These are phyloP conservation scores for Oligia latruncula DNA, from an alignment of 2,888 invertebrate species.

Conservation along the genomic window DNA sequence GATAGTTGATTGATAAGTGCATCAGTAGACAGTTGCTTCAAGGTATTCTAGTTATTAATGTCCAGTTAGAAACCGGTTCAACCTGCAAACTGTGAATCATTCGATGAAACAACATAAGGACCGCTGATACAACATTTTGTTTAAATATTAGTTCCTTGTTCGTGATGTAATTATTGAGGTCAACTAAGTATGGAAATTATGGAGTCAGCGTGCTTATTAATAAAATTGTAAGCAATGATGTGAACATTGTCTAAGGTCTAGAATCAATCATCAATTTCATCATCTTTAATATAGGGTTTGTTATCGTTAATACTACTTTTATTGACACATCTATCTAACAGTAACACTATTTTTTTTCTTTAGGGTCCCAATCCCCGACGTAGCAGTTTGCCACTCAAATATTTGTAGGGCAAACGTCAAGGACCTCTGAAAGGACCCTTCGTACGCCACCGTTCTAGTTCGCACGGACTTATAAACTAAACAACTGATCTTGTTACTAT, in stretches of 20 bases:
- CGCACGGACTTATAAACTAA: conserved; percentile 60
- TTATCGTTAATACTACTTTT: neutral
- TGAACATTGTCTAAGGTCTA: conserved; percentile 6
- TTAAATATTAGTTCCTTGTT: conserved; percentile 44
- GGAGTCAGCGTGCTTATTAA: conserved; percentile 19
- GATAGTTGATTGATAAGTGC: conserved; percentile 57
- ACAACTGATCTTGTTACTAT: conserved; percentile 49
- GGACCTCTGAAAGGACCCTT: conserved; percentile 70
- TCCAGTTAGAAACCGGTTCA: conserved; percentile 51
- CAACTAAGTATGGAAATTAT: conserved; percentile 46
- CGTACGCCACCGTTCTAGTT: conserved; percentile 66
- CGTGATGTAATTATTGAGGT: conserved; percentile 42
- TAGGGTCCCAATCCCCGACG: conserved; percentile 38
- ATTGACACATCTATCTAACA: neutral
- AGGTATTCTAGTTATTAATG: conserved; percentile 56
- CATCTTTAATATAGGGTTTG: neutral
- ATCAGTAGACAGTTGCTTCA: conserved; percentile 53
- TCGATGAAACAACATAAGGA: neutral
- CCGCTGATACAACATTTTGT: conserved; percentile 36
- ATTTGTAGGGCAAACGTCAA: conserved; percentile 76
- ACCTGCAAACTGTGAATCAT: conserved; percentile 56
- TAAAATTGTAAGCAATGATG: conserved; percentile 19
- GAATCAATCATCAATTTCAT: neutral
- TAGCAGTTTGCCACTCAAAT: conserved; percentile 72
- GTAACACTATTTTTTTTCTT: conserved; percentile 24